Conservation (phyloP, 2,888 invertebrate genomes). For the Junonia oenone region DNA sequence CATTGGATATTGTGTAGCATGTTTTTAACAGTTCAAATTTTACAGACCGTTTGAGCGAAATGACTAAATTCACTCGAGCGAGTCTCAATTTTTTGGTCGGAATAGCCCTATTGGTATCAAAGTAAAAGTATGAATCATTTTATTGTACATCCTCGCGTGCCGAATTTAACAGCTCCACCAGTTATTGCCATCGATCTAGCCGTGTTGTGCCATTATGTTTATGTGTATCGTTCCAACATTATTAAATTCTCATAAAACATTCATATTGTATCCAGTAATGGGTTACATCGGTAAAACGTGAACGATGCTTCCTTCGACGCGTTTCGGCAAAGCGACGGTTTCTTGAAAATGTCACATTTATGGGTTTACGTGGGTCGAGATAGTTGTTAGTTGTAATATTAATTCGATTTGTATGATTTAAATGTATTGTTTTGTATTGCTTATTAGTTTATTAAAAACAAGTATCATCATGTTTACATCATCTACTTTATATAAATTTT, state of each 20-base stretch:
- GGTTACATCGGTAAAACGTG: background rate
- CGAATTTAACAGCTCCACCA: background rate
- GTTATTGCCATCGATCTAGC: background rate
- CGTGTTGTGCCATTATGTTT: slow-evolving; percentile 1
- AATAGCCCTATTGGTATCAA: no score
- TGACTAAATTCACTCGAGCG: no score
- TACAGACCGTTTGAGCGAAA: no score
- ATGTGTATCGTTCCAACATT: slow-evolving; percentile 3
- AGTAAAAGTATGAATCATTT: background rate
- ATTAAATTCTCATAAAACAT: slow-evolving; percentile 5
- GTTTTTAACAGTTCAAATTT: no score
- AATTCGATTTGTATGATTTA: no score
- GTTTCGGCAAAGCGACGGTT: background rate
- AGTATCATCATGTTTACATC: no score
- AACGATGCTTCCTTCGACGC: background rate
- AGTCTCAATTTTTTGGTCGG: no score
- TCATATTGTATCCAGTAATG: background rate
- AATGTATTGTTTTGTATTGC: no score
- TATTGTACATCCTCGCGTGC: background rate
- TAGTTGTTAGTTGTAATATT: no score
- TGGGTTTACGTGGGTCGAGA: background rate
- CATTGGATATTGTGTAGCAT: no score
- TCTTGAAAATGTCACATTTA: background rate
- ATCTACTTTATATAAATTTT: no score
- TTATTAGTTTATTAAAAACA: no score